Percentiles rank a stretch among this genome's conserved stretches.
Conservation (phyloP, 2,797 vertebrate species). For the Morelia viridis region DNA sequence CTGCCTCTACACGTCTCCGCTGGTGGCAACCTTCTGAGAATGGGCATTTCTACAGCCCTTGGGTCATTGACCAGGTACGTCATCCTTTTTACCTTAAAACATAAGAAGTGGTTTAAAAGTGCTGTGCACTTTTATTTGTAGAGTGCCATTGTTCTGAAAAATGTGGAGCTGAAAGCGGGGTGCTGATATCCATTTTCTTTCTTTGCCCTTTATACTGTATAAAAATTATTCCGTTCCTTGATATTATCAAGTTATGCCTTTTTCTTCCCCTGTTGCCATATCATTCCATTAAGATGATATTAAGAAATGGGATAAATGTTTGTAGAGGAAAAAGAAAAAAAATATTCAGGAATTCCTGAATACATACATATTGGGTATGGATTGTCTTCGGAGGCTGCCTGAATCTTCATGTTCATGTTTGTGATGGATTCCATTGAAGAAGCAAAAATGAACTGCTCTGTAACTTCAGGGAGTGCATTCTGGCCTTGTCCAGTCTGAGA, state of each 20-base stretch:
- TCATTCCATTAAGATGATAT: not conserved
- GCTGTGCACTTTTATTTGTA: not conserved
- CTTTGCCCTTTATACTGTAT: not conserved
- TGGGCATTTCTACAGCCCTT: conserved; percentile 96
- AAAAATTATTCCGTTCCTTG: not conserved
- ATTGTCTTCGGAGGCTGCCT: not conserved
- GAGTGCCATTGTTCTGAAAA: not conserved
- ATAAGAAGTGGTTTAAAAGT: not conserved
- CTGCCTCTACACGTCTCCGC: conserved; percentile 85
- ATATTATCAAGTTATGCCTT: not conserved
- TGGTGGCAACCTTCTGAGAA: conserved; percentile 98
- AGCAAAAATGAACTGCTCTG: not conserved
- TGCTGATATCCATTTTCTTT: not conserved
- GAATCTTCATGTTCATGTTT: not conserved
- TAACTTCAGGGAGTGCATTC: not conserved
- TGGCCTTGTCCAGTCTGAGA: not conserved
- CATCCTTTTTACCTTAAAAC: not conserved
- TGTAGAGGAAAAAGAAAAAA: no score
- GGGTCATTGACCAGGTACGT: conserved; percentile 97
- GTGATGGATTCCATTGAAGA: not conserved
- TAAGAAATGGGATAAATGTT: not conserved
- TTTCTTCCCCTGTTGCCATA: not conserved
- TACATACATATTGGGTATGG: not conserved
- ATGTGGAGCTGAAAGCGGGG: not conserved
- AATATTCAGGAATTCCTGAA: no score